These are phyloP conservation scores for Manacus vitellinus DNA, from an alignment of 2,113 vertebrate species.

Conservation along the genomic window DNA sequence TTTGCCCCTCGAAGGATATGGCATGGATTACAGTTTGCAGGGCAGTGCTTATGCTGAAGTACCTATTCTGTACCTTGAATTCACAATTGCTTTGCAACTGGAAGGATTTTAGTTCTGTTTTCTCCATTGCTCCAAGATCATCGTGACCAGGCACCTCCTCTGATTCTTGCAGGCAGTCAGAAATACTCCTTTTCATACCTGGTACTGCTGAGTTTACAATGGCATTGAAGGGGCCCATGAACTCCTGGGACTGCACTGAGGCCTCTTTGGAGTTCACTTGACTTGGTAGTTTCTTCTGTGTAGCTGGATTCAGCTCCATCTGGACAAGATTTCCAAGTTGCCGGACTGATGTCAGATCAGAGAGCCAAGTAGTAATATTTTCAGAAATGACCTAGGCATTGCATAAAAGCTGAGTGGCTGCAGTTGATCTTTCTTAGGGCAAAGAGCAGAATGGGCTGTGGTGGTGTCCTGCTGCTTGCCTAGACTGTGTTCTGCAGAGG, in stretches of 20 bases:
- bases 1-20: background rate
- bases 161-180: background rate
- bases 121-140: background rate
- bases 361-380: background rate
- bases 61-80: background rate
- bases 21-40: background rate
- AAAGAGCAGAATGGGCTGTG: background rate
- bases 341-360: background rate
- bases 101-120: background rate
- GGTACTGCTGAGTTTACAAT: background rate
- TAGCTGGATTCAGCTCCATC: background rate
- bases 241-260: background rate
- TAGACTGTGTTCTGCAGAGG: background rate
- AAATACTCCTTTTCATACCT: background rate
- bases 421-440: background rate
- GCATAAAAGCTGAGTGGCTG: background rate
- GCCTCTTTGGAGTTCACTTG: background rate
- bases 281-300: background rate
- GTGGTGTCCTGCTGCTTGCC: background rate
- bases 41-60: background rate
- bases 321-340: background rate
- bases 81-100: background rate
- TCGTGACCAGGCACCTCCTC: background rate
- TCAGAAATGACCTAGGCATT: background rate
- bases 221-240: background rate